Evolutionary conservation across 2,113 vertebrate genomes (phyloP).

Genomic region (Clarias gariepinus): DNA sequence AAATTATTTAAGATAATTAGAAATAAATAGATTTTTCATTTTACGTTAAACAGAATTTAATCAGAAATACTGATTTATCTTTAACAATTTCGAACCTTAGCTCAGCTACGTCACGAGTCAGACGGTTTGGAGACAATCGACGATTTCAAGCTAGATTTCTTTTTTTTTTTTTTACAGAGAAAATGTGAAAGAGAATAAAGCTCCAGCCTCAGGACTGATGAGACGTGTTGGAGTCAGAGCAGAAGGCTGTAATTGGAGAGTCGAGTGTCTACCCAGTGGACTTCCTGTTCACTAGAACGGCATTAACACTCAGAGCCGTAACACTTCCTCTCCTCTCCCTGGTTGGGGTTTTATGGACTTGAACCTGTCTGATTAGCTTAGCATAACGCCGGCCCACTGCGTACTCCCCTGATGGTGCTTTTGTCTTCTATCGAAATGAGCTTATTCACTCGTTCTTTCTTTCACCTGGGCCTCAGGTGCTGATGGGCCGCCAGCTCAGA

Average conservation of each 20-base stretch:
- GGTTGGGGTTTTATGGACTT: background rate
- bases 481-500: background rate
- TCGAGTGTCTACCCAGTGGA: background rate
- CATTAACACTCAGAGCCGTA: background rate
- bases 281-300: background rate
- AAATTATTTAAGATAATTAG: too few species aligned
- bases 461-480: slow-evolving; percentile 32
- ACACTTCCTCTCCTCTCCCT: background rate
- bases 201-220: background rate
- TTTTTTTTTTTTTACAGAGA: background rate
- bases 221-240: background rate
- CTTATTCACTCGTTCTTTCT: background rate
- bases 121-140: too few species aligned
- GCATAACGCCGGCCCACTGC: background rate
- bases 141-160: background rate
- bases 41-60: background rate
- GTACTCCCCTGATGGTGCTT: background rate
- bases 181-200: background rate
- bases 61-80: background rate
- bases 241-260: slow-evolving; percentile 4
- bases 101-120: too few species aligned
- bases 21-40: too few species aligned
- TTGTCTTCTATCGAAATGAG: background rate
- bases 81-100: background rate
- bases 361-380: slow-evolving; percentile 8